A percentile compares a stretch with the other conserved stretches of the same genome.
Conservation (phyloP, 2,113 vertebrate species). For the Catharus bicknelli region DNA sequence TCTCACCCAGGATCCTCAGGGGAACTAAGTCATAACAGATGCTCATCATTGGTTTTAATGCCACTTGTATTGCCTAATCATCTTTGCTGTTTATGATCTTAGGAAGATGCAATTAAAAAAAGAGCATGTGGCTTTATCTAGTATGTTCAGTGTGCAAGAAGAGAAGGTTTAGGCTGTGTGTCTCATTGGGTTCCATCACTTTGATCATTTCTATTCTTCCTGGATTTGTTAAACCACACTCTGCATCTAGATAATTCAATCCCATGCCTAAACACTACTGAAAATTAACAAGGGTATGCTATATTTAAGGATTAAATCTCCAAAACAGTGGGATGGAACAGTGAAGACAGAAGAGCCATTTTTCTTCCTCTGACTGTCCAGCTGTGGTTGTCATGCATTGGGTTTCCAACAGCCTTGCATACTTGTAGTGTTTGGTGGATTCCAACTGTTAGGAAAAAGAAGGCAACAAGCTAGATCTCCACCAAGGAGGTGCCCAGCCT, state of each 20-base stretch:
- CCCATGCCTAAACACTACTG: background rate
- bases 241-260: background rate
- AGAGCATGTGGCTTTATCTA: background rate
- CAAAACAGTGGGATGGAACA: fast-evolving
- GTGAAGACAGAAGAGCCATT: background rate
- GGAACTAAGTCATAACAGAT: background rate
- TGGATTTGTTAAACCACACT: background rate
- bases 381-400: background rate
- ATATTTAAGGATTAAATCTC: background rate
- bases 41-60: background rate
- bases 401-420: background rate
- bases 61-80: background rate
- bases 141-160: background rate
- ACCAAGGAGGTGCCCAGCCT: background rate
- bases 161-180: background rate
- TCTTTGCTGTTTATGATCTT: background rate
- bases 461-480: background rate
- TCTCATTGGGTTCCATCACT: background rate
- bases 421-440: background rate
- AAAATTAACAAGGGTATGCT: background rate
- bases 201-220: background rate
- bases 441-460: background rate
- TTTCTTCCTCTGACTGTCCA: background rate
- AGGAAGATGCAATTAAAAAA: background rate
- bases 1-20: background rate